Conservation (phyloP, 1,140 invertebrate genomes). For the Panulirus ornatus region DNA sequence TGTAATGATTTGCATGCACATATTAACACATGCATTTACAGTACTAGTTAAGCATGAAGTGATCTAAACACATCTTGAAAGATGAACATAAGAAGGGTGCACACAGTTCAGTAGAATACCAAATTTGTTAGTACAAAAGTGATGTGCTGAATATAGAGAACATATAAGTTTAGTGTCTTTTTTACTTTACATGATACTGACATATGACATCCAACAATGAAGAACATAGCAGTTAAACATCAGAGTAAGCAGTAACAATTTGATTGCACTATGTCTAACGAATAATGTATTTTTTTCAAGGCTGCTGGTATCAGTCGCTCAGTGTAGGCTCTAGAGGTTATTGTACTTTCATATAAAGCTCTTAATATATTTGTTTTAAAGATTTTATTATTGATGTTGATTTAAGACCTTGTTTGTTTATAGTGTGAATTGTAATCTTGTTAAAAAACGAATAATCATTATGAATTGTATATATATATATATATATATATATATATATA, state of each 20-base stretch:
- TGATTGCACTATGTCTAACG: constrained; percentile 10
- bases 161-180: too few relatives aligned
- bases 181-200: too few relatives aligned
- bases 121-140: too few relatives aligned
- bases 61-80: too few relatives aligned
- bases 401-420: constrained; percentile 36
- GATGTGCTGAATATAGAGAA: too few relatives aligned
- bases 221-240: too few relatives aligned
- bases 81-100: too few relatives aligned
- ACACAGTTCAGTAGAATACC: too few relatives aligned
- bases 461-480: neutral
- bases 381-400: neutral
- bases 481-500: neutral
- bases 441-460: neutral
- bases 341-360: constrained; percentile 16
- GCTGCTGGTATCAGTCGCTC: constrained; percentile 37
- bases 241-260: constrained; percentile 4
- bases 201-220: too few relatives aligned
- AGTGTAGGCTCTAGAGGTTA: constrained; percentile 38
- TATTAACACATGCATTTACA: too few relatives aligned
- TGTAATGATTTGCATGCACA: too few relatives aligned
- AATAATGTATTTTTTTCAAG: constrained; percentile 22
- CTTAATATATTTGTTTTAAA: constrained; percentile 14
- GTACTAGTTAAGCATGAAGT: too few relatives aligned
- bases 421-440: neutral